Conservation (phyloP, 2,113 vertebrate genomes). For the Mixornis gularis region DNA sequence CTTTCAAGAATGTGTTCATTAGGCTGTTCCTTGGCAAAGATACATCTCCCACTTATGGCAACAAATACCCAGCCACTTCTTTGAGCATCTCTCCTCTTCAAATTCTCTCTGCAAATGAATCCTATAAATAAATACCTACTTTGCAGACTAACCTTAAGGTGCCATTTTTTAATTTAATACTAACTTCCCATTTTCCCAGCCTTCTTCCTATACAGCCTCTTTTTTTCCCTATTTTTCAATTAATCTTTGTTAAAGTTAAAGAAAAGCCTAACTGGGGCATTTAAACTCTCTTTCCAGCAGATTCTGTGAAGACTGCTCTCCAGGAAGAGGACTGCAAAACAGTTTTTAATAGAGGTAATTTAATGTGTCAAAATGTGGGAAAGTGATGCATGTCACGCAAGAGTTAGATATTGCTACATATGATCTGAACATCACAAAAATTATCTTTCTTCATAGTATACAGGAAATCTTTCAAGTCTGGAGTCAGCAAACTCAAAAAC, state of each 20-base stretch:
- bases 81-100: accelerated
- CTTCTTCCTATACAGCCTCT: neutral
- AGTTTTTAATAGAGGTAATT: conserved; percentile 21
- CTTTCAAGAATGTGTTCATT: too few species aligned
- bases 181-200: neutral
- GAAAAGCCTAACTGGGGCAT: neutral
- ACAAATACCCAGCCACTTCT: neutral
- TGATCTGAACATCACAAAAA: neutral
- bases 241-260: neutral
- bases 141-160: neutral
- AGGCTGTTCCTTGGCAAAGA: too few species aligned
- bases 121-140: neutral
- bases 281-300: neutral
- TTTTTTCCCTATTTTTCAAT: neutral
- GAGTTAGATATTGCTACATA: neutral
- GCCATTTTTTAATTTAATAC: neutral
- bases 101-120: neutral
- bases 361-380: neutral
- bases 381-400: neutral
- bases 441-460: neutral
- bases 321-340: neutral
- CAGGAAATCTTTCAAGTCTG: neutral
- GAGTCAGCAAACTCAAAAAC: neutral
- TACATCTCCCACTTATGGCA: neutral
- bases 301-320: accelerated